A percentile compares a stretch with the other conserved stretches of the same genome.
phyloP scores from a whole-genome alignment of 2,888 invertebrate genomes.

The Halocaridina rubra region DNA sequence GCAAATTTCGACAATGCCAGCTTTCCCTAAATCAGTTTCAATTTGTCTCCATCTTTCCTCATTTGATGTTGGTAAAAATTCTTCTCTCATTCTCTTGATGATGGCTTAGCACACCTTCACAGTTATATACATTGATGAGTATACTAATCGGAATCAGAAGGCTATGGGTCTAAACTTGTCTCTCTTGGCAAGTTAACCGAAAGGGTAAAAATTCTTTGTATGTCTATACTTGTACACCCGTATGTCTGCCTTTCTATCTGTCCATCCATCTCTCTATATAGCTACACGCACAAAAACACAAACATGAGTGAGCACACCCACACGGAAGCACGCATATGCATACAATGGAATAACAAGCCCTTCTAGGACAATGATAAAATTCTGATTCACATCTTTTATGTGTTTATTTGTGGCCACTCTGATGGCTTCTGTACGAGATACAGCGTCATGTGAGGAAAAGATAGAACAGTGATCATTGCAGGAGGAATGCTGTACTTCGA shows the following conservation, averaged over 20 bases:
- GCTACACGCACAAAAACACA: not conserved
- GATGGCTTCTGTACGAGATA: too few relatives aligned
- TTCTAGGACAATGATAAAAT: not conserved
- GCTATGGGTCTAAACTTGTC: not conserved
- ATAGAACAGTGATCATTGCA: too few relatives aligned
- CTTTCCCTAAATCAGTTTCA: not conserved
- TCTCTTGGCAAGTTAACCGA: not conserved
- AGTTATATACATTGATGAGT: not conserved
- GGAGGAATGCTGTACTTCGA: too few relatives aligned
- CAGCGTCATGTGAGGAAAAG: too few relatives aligned
- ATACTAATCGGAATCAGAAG: not conserved
- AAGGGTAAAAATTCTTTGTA: not conserved
- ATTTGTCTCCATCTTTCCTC: not conserved
- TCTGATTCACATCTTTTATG: not conserved
- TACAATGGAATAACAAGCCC: not conserved
- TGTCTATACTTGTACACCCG: not conserved
- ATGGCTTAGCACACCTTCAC: slow-evolving; percentile 2
- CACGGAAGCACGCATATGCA: not conserved
- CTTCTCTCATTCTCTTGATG: not conserved
- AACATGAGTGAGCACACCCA: not conserved
- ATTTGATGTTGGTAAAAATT: not conserved
- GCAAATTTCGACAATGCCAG: not conserved
- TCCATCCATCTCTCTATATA: not conserved
- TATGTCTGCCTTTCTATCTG: not conserved
- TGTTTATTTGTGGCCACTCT: too few relatives aligned